phyloP scores from a whole-genome alignment of 2,888 invertebrate genomes.

The Spicauda simplicius region DNA sequence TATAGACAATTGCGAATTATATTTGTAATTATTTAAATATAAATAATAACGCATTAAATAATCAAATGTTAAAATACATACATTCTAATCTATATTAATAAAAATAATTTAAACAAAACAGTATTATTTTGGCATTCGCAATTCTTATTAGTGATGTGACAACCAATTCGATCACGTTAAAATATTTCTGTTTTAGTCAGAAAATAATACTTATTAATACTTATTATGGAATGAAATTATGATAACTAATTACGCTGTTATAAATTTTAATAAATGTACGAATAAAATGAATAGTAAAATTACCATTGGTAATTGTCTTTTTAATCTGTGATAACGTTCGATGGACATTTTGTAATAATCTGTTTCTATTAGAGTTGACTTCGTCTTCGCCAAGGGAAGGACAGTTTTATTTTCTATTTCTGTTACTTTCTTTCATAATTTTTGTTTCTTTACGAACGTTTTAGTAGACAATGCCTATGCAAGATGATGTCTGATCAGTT shows the following conservation, averaged over 20 bases:
- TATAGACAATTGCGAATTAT: slow-evolving; percentile 52
- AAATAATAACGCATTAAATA: too few species aligned
- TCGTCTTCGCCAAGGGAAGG: slow-evolving; percentile 25
- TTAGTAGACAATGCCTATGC: slow-evolving; percentile 83
- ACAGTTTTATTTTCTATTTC: slow-evolving; percentile 62
- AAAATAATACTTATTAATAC: too few species aligned
- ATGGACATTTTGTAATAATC: slow-evolving; percentile 14
- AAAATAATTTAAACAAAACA: too few species aligned
- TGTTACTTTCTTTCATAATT: slow-evolving; percentile 67
- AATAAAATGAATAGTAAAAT: background rate
- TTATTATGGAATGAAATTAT: too few species aligned
- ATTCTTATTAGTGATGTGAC: too few species aligned
- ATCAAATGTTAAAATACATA: too few species aligned
- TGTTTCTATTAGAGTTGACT: slow-evolving; percentile 20
- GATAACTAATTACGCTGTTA: too few species aligned
- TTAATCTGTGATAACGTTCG: background rate
- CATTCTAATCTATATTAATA: too few species aligned
- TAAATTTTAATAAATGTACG: too few species aligned
- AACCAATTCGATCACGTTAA: too few species aligned
- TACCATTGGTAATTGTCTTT: background rate
- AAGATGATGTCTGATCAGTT: slow-evolving; percentile 97
- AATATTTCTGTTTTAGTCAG: too few species aligned
- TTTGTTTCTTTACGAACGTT: slow-evolving; percentile 62
- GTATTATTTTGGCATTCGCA: too few species aligned
- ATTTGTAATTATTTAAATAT: background rate